phyloP scores from a whole-genome alignment of 30 jellyfish, hydroid and myxozoan species.

The Aurelia aurita region DNA sequence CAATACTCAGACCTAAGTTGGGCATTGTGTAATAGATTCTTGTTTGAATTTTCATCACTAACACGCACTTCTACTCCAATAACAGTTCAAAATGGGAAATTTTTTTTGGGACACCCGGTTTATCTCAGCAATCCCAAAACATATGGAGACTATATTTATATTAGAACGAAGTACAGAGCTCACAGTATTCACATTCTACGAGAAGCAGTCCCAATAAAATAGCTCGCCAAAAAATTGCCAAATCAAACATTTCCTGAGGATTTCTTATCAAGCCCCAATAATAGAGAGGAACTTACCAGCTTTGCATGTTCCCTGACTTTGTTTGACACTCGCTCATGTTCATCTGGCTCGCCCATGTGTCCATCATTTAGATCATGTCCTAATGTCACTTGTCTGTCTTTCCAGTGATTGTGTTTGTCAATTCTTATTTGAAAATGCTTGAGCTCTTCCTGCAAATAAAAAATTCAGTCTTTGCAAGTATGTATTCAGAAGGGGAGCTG shows the following conservation, averaged over 20 bases:
- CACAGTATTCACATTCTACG: no score
- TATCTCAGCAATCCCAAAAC: no score
- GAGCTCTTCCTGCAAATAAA: slow-evolving; percentile 71
- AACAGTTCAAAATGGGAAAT: no score
- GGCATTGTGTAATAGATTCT: no score
- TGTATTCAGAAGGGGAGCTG: not conserved
- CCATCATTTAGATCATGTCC: slow-evolving; percentile 46
- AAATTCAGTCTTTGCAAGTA: not conserved
- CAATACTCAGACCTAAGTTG: no score
- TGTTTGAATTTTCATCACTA: no score
- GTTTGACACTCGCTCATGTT: slow-evolving; percentile 26
- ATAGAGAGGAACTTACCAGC: slow-evolving; percentile 41
- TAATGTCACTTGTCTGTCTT: slow-evolving; percentile 50
- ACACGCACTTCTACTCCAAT: no score
- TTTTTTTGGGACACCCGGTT: no score
- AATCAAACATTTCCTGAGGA: not conserved
- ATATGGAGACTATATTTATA: no score
- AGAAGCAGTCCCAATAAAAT: not conserved
- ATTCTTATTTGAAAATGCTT: slow-evolving; percentile 69
- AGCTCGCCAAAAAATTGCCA: not conserved
- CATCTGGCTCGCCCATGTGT: slow-evolving; percentile 24
- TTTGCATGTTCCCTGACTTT: slow-evolving; percentile 72
- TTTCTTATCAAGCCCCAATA: no score
- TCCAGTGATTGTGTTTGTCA: slow-evolving; percentile 80
- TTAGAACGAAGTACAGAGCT: no score